Evolutionary conservation across 23 tunicate genomes (phyloP).

Genomic region (Styela plicata): DNA sequence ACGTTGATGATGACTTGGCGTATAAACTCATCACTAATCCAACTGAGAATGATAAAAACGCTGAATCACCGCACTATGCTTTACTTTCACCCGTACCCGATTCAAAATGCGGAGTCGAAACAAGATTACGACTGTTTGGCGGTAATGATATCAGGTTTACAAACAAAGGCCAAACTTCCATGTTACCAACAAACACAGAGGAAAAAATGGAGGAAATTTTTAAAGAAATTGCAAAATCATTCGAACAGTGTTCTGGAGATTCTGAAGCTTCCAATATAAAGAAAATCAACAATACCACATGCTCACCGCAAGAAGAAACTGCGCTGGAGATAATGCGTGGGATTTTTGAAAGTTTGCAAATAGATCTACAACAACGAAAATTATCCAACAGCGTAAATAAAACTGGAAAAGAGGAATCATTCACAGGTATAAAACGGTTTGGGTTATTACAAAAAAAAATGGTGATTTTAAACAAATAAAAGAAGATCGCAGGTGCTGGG

Average conservation of each 20-base stretch:
- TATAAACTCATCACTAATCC: background rate
- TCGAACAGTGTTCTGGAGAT: background rate
- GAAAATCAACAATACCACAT: no score
- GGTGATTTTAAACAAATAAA: no score
- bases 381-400: no score
- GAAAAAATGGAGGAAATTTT: background rate
- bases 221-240: background rate
- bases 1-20: background rate
- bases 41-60: background rate
- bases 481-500: no score
- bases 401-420: no score
- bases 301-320: background rate
- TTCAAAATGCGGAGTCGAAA: background rate
- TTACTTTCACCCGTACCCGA: background rate
- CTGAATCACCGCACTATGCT: background rate
- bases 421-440: no score
- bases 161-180: background rate
- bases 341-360: background rate
- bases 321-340: background rate
- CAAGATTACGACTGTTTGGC: background rate
- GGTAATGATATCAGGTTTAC: background rate
- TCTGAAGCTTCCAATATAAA: no score
- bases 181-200: background rate
- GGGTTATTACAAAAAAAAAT: no score
- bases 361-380: no score